Evolutionary conservation across 2,888 invertebrate species (phyloP), one percentile per base, ranked within the genome.

Genomic region (Gisinianus flammeolus): DNA sequence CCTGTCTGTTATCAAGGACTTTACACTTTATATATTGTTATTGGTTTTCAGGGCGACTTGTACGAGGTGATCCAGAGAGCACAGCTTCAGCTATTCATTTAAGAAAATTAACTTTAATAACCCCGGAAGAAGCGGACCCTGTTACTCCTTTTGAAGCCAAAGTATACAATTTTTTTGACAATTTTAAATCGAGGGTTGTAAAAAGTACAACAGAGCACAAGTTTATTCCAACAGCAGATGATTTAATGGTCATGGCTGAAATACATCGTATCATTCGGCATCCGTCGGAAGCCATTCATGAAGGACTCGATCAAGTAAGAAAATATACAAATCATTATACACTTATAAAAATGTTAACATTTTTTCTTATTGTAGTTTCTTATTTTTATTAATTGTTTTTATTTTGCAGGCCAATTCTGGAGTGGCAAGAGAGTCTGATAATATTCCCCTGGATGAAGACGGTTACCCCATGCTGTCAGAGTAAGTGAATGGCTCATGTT

Each of bases 71-170:
- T 31, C 44, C 77, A 30, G 71, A 24, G 28, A 77, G 77, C 28
- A 77, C 77, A n/a, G 77, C 77, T 3, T 70, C 70, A 22, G 52
- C 77, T 10, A 70, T 77, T 30, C 70, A 58, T 22, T 8, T 71
- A 19, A 0, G 77, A 31, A 70, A 64, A 30, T 28, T 77, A 5
- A 35, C 62, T 4, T 54, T 77, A 24, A 33, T 30, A 6, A 44
- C 35, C 1, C 35, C 28, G 19, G 70, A 70, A 4, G 22, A 58
- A 30, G 30, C 26, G 8, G 30, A 64, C 12, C 30, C 31, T 1
- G 56, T 77, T 2, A 64, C 26, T n/a, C 19, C 31, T 2, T 77
- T 71, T 64, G 35, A 77, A 22, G 28, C 6, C 2, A 12, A 52
- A 26, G 71, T 77, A 6, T 77, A 77, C 62, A 16, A 44, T 1